Evolutionary conservation across 1,140 invertebrate genomes (phyloP), one percentile per base, ranked within the genome.

Genomic region (Mya arenaria): DNA sequence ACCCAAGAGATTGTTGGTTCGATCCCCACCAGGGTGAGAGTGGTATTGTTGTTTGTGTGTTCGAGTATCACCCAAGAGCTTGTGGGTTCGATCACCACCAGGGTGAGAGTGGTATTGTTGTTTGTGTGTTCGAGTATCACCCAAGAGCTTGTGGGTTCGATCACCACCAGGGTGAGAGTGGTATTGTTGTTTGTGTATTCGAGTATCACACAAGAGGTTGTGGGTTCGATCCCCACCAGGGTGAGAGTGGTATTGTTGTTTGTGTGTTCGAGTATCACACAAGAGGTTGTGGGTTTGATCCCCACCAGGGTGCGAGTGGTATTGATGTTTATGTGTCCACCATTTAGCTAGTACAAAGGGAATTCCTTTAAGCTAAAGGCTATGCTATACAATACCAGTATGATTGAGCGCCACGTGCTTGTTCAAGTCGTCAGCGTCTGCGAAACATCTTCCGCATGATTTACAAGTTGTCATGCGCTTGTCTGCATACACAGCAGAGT

Each of bases 341-440:
- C 4, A 8, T 4, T 4, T 69, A 6, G 37, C 25, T 10, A 39
- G 19, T 15, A 44, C 23, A 8, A 15, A 44, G 4, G 41, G 3
- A 8, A 19, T 1, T 25, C 23, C 28, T 66, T 37, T 28, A 15
- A 10, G 17, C 25, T 37, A 25, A 32, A 66, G 15, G 34, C 34
- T n/a, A 19, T 19, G 30, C 1, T 19, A 4, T 34, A 15, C 28
- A 0, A 32, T 52, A 75, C 75, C 75, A 56, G 75, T 78, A 41
- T 78, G 75, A 25, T 56, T 78, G 0, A 78, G 63, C n/a, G 39
- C 36, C 1, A 78, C 48, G 25, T 78, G 75, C 23, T 44, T 66
- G 19, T 48, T 37, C 41, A 78, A 41, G 5, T 78, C 75, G 34
- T 56, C 63, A 0, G 60, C 36, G 34, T 48, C 56, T 0, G 60